These are phyloP conservation scores for Ibidorhyncha struthersii DNA, from an alignment of 2,113 vertebrate species.

Conservation along the genomic window DNA sequence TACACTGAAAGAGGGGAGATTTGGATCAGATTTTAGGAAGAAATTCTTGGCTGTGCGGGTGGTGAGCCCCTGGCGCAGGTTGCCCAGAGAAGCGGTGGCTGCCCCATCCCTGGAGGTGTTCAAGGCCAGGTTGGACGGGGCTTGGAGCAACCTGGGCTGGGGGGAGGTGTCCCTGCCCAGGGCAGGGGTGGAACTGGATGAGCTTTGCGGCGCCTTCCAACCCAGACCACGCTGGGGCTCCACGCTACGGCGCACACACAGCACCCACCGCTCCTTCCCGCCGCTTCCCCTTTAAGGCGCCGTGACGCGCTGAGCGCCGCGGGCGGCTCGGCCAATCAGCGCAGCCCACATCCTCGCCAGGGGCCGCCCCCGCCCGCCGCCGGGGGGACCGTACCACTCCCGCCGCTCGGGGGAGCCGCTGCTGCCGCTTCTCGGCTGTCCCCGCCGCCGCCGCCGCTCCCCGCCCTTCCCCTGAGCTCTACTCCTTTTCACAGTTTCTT, in stretches of 20 bases:
- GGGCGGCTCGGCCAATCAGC: constrained; percentile 12
- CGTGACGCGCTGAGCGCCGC: neutral
- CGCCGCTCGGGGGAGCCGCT: accelerated
- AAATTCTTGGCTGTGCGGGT: too few relatives aligned
- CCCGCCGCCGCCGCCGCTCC: accelerated
- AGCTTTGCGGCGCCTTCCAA: too few relatives aligned
- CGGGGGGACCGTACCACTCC: neutral
- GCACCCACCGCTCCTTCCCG: accelerated
- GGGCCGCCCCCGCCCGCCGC: neutral
- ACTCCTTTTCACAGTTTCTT: accelerated
- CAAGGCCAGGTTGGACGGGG: too few relatives aligned
- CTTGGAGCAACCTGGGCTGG: too few relatives aligned
- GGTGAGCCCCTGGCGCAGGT: too few relatives aligned
- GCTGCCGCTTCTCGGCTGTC: accelerated
- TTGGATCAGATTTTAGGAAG: too few relatives aligned
- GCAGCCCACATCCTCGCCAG: constrained; percentile 42
- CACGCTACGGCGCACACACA: neutral
- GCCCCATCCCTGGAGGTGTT: too few relatives aligned
- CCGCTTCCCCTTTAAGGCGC: constrained; percentile 14
- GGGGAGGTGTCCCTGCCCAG: too few relatives aligned
- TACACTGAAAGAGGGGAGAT: too few relatives aligned
- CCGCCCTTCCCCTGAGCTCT: accelerated
- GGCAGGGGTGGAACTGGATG: too few relatives aligned
- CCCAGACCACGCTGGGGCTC: too few relatives aligned
- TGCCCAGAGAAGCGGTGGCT: too few relatives aligned